Evolutionary conservation across 2,888 invertebrate species (phyloP).

Genomic region (Ormyrus pomaceus): DNA sequence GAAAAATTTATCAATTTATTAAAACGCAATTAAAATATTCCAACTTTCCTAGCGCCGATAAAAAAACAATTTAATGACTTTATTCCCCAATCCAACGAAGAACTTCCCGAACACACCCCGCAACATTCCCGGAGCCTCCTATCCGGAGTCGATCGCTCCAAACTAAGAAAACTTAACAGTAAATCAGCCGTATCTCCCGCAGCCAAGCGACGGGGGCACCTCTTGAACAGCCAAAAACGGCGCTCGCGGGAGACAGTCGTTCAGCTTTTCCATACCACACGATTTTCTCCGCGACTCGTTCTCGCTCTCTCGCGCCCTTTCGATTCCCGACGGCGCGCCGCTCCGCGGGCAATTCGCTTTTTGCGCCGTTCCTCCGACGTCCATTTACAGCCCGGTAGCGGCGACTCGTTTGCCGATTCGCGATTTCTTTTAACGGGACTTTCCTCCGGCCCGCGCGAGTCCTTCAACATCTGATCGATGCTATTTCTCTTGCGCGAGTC

Average conservation of each 20-base stretch:
- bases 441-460: slow-evolving; percentile 12
- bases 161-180: no score
- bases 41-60: no score
- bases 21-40: no score
- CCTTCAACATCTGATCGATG: slow-evolving; percentile 21
- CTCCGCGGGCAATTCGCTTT: neutral
- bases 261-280: slow-evolving; percentile 31
- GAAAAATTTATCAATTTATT: no score
- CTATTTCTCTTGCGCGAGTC: neutral
- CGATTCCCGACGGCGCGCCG: neutral
- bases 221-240: slow-evolving; percentile 26
- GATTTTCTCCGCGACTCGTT: slow-evolving; percentile 32
- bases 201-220: no score
- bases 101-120: no score
- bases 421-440: slow-evolving; percentile 56
- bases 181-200: no score
- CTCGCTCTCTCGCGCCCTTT: neutral
- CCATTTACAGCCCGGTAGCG: slow-evolving; percentile 17
- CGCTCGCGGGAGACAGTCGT: neutral
- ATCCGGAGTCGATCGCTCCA: no score
- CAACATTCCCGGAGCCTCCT: no score
- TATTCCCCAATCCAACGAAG: no score
- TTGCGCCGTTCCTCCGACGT: neutral
- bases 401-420: slow-evolving; percentile 16
- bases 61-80: no score